Evolutionary conservation across 2,113 vertebrate genomes (phyloP).

Genomic region (Pedetes capensis): DNA sequence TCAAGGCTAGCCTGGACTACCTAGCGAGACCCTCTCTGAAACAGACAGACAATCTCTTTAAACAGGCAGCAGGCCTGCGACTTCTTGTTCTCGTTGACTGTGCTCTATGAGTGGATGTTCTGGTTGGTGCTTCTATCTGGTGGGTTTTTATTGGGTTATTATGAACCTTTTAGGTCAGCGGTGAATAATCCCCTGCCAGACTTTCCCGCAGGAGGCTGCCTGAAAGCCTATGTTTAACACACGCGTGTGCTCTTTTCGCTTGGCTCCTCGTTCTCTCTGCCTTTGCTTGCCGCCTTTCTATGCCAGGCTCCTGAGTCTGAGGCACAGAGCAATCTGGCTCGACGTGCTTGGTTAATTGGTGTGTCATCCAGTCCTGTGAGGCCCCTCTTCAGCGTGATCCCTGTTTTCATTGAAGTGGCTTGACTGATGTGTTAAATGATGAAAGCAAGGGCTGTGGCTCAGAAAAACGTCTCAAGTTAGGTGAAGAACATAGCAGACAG

Average conservation of each 20-base stretch:
- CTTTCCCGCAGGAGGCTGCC: neutral
- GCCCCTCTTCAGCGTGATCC: conserved; percentile 75
- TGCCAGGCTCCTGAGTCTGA: conserved; percentile 17
- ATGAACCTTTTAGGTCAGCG: neutral
- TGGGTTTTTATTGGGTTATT: rapidly evolving
- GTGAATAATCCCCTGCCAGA: neutral
- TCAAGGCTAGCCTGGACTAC: neutral
- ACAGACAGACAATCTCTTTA: neutral
- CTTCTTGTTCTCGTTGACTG: neutral
- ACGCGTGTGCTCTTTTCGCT: conserved; percentile 45
- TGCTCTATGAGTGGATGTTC: neutral
- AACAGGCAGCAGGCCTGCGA: neutral
- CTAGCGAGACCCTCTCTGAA: neutral
- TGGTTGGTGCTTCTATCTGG: neutral
- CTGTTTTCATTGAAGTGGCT: conserved; percentile 78
- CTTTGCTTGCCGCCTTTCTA: neutral
- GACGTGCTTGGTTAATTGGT: conserved; percentile 81
- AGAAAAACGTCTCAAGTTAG: conserved; percentile 73
- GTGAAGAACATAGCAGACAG: conserved; percentile 65
- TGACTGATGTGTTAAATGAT: conserved; percentile 85
- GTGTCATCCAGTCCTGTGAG: conserved; percentile 78
- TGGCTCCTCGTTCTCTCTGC: neutral
- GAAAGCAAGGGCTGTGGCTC: conserved; percentile 77
- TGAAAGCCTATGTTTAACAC: neutral
- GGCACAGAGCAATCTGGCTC: conserved; percentile 66